Evolutionary conservation across 2,888 invertebrate species (phyloP).

Genomic region (Megastigmus dorsalis): DNA sequence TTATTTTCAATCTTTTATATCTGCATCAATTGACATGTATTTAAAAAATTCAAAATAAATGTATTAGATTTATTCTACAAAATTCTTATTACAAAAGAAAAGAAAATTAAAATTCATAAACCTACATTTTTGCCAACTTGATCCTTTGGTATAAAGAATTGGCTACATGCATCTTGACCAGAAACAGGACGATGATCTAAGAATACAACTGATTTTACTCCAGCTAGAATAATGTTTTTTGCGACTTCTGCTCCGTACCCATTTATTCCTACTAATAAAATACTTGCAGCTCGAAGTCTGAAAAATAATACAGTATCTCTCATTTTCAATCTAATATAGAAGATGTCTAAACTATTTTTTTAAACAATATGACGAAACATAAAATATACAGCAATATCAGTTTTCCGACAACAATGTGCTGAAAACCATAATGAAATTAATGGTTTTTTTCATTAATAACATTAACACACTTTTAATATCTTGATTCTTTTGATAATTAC

Average conservation of each 20-base stretch:
- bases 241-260: constrained; percentile 97
- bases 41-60: too few relatives aligned
- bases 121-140: constrained; percentile 86
- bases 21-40: too few relatives aligned
- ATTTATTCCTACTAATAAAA: constrained; percentile 90
- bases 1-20: constrained; percentile 11
- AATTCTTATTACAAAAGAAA: not conserved
- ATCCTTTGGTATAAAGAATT: constrained; percentile 86
- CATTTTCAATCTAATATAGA: too few relatives aligned
- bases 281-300: constrained; percentile 88
- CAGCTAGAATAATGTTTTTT: constrained; percentile 95
- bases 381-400: too few relatives aligned
- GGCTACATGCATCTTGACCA: constrained; percentile 85
- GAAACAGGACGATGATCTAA: constrained; percentile 86
- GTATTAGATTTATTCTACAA: not conserved
- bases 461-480: too few relatives aligned
- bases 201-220: constrained; percentile 91
- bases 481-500: too few relatives aligned
- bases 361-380: too few relatives aligned
- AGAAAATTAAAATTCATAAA: constrained; percentile 49
- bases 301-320: too few relatives aligned
- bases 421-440: too few relatives aligned
- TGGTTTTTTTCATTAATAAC: too few relatives aligned
- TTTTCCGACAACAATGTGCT: too few relatives aligned
- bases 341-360: too few relatives aligned